These are phyloP conservation scores for Scleropages formosus DNA, from an alignment of 2,797 vertebrate species.

Conservation along the genomic window DNA sequence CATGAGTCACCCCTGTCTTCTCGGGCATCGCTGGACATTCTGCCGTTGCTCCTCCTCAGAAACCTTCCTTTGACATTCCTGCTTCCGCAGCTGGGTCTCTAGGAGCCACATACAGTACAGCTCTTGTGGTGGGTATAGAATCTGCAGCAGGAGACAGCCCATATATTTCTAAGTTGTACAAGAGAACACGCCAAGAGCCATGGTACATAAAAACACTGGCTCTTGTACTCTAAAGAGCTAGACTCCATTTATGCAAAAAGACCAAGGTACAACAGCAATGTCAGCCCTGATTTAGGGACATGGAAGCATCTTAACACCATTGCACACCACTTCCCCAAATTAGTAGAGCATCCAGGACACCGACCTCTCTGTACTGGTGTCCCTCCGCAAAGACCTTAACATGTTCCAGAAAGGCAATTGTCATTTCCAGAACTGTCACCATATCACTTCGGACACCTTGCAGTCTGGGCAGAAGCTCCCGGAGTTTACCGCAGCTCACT, in stretches of 20 bases:
- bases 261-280: no score
- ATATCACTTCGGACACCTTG: conserved; percentile 52
- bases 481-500: conserved; percentile 50
- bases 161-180: no score
- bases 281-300: no score
- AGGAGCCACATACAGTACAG: conserved; percentile 30
- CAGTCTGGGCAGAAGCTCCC: conserved; percentile 52
- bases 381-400: conserved; percentile 14
- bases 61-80: conserved; percentile 20
- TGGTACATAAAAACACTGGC: no score
- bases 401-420: conserved; percentile 49
- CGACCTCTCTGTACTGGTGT: conserved; percentile 31
- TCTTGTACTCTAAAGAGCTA: no score
- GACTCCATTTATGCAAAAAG: no score
- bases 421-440: conserved; percentile 57
- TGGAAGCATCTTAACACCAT: no score
- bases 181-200: no score
- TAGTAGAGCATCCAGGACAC: no score
- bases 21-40: not conserved
- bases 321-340: no score
- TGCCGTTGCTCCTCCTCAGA: conserved; percentile 12
- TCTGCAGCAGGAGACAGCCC: conserved; percentile 10
- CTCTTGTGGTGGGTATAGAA: conserved; percentile 34
- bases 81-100: conserved; percentile 22
- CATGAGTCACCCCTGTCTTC: not conserved